Base-by-base conservation (phyloP, 2,888 invertebrate genomes). In the Axea sp. region DNA sequence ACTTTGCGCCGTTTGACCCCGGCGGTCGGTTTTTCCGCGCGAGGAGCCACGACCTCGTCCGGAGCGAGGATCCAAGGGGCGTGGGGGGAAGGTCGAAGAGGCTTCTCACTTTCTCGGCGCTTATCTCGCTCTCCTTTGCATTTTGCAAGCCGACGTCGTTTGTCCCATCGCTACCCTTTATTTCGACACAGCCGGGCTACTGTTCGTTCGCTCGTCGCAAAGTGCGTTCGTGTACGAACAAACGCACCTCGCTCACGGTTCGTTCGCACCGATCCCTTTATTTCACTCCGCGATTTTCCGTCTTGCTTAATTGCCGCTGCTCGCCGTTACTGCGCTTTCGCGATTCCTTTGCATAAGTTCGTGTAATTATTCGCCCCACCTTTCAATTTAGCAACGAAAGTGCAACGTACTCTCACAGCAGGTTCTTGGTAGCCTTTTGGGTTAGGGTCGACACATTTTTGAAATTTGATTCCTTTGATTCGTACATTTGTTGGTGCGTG, bases 21-120 rank as follows among this genome's bases (percentile, higher is more conserved):
- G 81, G 80, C 83, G 81, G 83, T 84, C 77, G 82, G 82, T 82
- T 84, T 84, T 84, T 84, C 83, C 82, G 79, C 82, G 80, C 81
- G 81, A 82, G 81, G 80, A 82, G 78, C 78, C 79, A 80, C 83
- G 80, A 82, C 81, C 82, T 82, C 84, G 77, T 83, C 80, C 80
- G 81, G 82, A 81, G 78, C 9, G 12, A 8, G 41, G 24, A n/a
- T 4, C 19, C 11, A 22, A 3, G 37, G 9, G 41, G 24, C 4
- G 17, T 9, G 45, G 19, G 6, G 17, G 35, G 17, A 17, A 26
- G 39, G 31, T 11, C 28, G 28, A 28, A 9, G 47, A 6, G 30
- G 31, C 22, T 24, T 62, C 51, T 49, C 49, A 49, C 47, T 62
- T 62, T 41, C 51, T 24, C 51, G 47, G 22, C 17, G 24, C 11